Conservation (phyloP, 92 coral and sea anemone species). For the Bergia puertoricense region DNA sequence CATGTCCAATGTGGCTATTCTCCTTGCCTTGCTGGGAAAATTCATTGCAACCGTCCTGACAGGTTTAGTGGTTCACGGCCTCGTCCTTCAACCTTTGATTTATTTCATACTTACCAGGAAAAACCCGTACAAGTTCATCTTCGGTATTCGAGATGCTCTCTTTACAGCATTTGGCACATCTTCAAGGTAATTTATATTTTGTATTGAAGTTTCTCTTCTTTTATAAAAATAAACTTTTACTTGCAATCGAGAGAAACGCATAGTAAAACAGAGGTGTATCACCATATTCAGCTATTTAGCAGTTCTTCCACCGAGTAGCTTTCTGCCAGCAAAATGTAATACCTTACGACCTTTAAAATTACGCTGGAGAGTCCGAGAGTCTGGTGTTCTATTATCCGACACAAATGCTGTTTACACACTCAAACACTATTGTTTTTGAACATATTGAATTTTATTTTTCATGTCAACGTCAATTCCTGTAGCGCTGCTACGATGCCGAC, state of each 20-base stretch:
- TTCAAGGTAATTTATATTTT: slow-evolving; percentile 38
- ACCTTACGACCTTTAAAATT: no score
- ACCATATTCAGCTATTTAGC: no score
- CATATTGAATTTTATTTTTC: no score
- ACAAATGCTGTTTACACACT: no score
- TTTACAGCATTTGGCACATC: slow-evolving; percentile 60
- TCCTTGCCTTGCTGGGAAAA: slow-evolving; percentile 42
- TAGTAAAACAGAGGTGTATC: no score
- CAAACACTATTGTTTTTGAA: background rate
- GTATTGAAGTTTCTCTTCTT: no score
- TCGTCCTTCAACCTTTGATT: slow-evolving; percentile 43
- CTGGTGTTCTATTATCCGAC: background rate
- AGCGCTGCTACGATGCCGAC: slow-evolving; percentile 94
- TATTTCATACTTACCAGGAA: slow-evolving; percentile 48
- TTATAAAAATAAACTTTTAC: no score
- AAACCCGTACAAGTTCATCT: slow-evolving; percentile 52
- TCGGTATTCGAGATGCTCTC: slow-evolving; percentile 54
- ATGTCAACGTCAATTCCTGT: background rate
- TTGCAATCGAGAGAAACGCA: no score
- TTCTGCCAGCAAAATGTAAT: no score
- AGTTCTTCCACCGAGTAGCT: no score
- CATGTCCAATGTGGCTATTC: slow-evolving; percentile 41
- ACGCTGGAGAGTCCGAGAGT: no score
- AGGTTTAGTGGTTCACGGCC: slow-evolving; percentile 50
- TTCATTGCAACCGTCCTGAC: slow-evolving; percentile 54